Conservation (phyloP, 2,797 vertebrate species). For the Masticophis lateralis region DNA sequence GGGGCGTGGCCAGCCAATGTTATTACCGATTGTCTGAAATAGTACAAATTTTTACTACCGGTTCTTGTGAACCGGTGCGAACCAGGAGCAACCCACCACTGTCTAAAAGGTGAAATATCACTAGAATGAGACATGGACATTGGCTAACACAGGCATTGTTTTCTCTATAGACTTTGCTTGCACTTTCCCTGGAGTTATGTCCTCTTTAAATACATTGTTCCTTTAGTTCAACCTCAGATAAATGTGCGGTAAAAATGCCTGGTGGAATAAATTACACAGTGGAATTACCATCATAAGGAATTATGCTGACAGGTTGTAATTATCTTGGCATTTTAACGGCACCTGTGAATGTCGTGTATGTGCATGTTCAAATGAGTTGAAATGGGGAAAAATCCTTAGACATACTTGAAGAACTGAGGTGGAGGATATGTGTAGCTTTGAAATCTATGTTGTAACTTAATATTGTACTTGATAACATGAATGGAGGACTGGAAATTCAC, state of each 20-base stretch:
- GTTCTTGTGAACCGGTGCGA: too few relatives aligned
- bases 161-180: too few relatives aligned
- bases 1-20: too few relatives aligned
- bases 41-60: too few relatives aligned
- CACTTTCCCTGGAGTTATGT: neutral
- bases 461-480: neutral
- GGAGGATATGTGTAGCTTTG: neutral
- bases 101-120: neutral
- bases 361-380: conserved; percentile 1
- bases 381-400: neutral
- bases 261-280: neutral
- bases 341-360: neutral
- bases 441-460: neutral
- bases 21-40: too few relatives aligned
- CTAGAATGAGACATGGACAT: neutral
- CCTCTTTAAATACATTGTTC: neutral
- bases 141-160: neutral
- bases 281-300: neutral
- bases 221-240: neutral
- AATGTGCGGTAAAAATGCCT: neutral
- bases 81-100: too few relatives aligned
- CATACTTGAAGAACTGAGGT: neutral
- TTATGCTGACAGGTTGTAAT: neutral
- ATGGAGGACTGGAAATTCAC: neutral
- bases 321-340: neutral